These are phyloP conservation scores for Blastomussa wellsi DNA, from an alignment of 92 coral and sea anemone species.

Conservation along the genomic window DNA sequence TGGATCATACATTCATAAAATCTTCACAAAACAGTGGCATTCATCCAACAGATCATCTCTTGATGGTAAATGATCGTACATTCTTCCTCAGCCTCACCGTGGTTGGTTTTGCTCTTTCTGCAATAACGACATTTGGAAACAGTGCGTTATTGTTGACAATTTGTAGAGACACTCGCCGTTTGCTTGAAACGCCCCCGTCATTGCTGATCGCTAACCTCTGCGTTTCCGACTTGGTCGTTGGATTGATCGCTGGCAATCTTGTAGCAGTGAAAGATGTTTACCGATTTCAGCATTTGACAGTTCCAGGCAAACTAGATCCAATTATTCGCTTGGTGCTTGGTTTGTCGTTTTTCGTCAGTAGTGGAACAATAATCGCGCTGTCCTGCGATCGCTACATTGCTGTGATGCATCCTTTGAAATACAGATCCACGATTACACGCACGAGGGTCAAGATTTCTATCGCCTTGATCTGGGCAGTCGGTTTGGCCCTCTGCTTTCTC, in stretches of 20 bases:
- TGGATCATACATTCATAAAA: neutral
- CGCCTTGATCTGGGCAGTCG: slow-evolving; percentile 36
- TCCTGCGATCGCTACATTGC: slow-evolving; percentile 58
- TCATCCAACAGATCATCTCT: neutral
- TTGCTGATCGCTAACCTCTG: slow-evolving; percentile 38
- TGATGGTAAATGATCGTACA: neutral
- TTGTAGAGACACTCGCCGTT: slow-evolving; percentile 17
- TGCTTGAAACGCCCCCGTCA: slow-evolving; percentile 31
- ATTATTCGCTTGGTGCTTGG: slow-evolving; percentile 33
- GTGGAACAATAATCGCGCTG: slow-evolving; percentile 48
- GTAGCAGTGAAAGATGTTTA: slow-evolving; percentile 37
- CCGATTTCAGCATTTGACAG: neutral
- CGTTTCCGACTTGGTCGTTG: slow-evolving; percentile 36
- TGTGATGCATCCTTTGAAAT: slow-evolving; percentile 42
- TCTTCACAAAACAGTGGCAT: neutral
- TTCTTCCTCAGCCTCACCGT: slow-evolving; percentile 34
- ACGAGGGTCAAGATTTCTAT: slow-evolving; percentile 33
- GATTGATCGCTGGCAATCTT: slow-evolving; percentile 20
- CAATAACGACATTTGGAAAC: slow-evolving; percentile 16
- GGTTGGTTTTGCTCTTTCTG: slow-evolving; percentile 17
- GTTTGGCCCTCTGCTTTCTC: slow-evolving; percentile 39
- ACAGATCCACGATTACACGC: slow-evolving; percentile 40
- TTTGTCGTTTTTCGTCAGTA: slow-evolving; percentile 49
- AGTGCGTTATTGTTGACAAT: slow-evolving; percentile 26
- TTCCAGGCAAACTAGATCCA: slow-evolving; percentile 6